Evolutionary conservation across 2,888 invertebrate species (phyloP), one percentile per base, ranked within the genome.

Genomic region (Pherbina coryleti): DNA sequence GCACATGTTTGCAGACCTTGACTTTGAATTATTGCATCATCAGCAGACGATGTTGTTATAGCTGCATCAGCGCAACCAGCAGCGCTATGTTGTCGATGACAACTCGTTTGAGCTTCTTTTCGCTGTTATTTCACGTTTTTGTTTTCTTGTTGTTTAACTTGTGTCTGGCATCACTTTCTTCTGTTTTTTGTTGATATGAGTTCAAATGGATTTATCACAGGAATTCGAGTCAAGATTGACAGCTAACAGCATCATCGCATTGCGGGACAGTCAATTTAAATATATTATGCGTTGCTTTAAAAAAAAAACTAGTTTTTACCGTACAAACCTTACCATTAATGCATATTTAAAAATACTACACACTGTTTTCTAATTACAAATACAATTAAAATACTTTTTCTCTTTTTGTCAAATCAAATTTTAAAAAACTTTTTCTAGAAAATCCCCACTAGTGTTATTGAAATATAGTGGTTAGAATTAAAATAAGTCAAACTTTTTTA

Each of bases 11-110:
- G 72, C 37, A 82, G 85, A 85, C 85, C 85, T 85, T 85, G 85
- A 86, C 85, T 85, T 85, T 85, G 86, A 86, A 84, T 81, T 22
- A 64, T 81, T 82, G 81, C 80, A 83, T 81, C 79, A 80, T 62
- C 70, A 55, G 3, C 51, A 60, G 49, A 70, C 74, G 14, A 34
- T 57, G 19, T 37, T 19, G 44, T 53, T 64, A 17, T 70, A 49
- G 70, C 37, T 74, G 75, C 66, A 37, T 37, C 37, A 8, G 37
- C 37, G 5, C 37, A 37, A 37, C 37, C 37, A 37, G 7, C 37
- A 37, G 37, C 37, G 37, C 8, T 55, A 9, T 53, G 55, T 75
- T 67, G 67, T 51, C 53, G 28, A 44, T 44, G 17, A 51, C 60
- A 9, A 49, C 22, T 34, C 8, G 28, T 51, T 37, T 25, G 2